These are phyloP conservation scores for Lepidurus arcticus DNA, from an alignment of 1,140 invertebrate genomes.

Conservation along the genomic window DNA sequence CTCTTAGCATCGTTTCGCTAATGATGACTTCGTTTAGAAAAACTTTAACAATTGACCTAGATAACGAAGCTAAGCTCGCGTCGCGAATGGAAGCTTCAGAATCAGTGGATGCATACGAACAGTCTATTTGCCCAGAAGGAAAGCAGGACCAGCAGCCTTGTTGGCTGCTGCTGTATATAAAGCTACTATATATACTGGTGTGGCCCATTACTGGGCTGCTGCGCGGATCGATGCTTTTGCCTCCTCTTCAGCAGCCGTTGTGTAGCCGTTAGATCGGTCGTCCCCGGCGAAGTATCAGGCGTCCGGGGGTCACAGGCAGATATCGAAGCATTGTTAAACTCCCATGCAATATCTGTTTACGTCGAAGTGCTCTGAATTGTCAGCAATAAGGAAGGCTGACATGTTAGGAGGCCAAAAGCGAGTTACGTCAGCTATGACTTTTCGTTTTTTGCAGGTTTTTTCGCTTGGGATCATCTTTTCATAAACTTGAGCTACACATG, in stretches of 20 bases:
- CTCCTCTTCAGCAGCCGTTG: neutral
- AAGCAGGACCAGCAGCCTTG: neutral
- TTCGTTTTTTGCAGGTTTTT: neutral
- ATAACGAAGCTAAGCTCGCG: neutral
- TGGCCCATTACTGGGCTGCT: slow-evolving; percentile 3
- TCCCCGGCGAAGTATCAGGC: neutral
- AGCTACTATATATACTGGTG: neutral
- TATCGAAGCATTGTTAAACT: neutral
- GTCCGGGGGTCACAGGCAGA: neutral
- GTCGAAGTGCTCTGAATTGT: neutral
- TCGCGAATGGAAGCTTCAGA: neutral
- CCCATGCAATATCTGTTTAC: neutral
- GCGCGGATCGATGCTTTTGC: slow-evolving; percentile 5
- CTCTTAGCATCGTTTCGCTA: neutral
- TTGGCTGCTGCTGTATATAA: neutral
- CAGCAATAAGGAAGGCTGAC: neutral
- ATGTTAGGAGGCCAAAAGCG: neutral
- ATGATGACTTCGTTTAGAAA: slow-evolving; percentile 12
- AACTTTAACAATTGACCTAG: slow-evolving; percentile 7
- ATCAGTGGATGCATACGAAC: neutral
- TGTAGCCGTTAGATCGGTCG: neutral
- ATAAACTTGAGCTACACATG: too few species aligned
- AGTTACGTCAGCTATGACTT: neutral
- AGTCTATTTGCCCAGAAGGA: neutral
- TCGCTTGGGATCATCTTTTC: neutral